These are phyloP conservation scores for Miichthys miiuy DNA, from an alignment of 2,797 vertebrate genomes.

Conservation along the genomic window DNA sequence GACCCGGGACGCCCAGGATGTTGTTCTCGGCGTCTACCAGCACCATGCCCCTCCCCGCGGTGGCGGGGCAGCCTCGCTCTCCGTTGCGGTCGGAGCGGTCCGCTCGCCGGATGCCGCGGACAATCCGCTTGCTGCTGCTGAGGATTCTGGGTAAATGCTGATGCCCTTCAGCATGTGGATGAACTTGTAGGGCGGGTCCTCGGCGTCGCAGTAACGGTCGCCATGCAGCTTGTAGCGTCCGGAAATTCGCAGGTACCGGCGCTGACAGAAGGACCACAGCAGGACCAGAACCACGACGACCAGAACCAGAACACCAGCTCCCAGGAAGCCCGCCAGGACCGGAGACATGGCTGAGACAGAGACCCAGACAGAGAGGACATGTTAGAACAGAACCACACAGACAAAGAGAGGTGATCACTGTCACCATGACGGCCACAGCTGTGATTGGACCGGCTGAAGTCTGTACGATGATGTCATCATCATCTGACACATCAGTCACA, in stretches of 20 bases:
- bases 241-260: constrained; percentile 87
- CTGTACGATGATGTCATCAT: too few relatives aligned
- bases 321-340: constrained; percentile 94
- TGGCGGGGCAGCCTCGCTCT: constrained; percentile 20
- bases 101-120: constrained; percentile 79
- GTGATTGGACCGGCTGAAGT: too few relatives aligned
- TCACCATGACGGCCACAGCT: too few relatives aligned
- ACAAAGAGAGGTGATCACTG: not conserved
- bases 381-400: not conserved
- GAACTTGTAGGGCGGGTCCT: constrained; percentile 91
- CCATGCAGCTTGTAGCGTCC: constrained; percentile 89
- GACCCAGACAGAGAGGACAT: constrained; percentile 13
- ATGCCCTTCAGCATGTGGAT: constrained; percentile 99
- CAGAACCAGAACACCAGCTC: constrained; percentile 92
- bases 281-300: constrained; percentile 90
- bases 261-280: constrained; percentile 95
- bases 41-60: constrained; percentile 68
- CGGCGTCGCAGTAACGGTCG: constrained; percentile 80
- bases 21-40: constrained; percentile 84
- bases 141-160: constrained; percentile 97
- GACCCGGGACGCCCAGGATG: constrained; percentile 75
- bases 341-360: constrained; percentile 92
- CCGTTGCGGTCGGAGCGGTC: constrained; percentile 61
- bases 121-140: constrained; percentile 92
- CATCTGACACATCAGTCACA: too few relatives aligned